Conservation (phyloP, 1,140 invertebrate species). For the Pseudomyrmex concolor region DNA sequence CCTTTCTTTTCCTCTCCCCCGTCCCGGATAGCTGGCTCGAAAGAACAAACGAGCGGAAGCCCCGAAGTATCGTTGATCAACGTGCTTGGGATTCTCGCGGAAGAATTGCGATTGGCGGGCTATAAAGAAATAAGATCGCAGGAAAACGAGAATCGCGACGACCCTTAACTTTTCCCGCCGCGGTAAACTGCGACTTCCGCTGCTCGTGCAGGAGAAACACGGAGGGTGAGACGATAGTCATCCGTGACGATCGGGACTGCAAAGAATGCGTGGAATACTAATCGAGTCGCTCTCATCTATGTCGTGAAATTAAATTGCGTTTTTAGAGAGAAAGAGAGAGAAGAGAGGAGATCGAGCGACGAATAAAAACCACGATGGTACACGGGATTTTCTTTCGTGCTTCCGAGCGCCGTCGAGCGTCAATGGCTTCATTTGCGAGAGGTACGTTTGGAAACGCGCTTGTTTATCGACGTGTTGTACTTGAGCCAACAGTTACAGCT, state of each 20-base stretch:
- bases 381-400: neutral
- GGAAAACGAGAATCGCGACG: neutral
- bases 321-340: slow-evolving; percentile 8
- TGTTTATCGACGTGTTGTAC: slow-evolving; percentile 42
- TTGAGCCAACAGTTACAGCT: slow-evolving; percentile 16
- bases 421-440: slow-evolving; percentile 55
- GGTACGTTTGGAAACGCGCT: slow-evolving; percentile 19
- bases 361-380: slow-evolving; percentile 15
- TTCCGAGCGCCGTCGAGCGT: neutral
- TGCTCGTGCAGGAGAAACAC: neutral
- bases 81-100: slow-evolving; percentile 33
- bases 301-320: slow-evolving; percentile 44
- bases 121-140: slow-evolving; percentile 21
- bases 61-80: slow-evolving; percentile 60
- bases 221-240: slow-evolving; percentile 17
- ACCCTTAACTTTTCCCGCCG: neutral
- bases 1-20: no score
- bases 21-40: neutral
- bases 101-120: slow-evolving; percentile 14
- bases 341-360: neutral
- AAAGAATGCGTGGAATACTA: slow-evolving; percentile 62
- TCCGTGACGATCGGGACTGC: slow-evolving; percentile 39
- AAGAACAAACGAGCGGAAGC: slow-evolving; percentile 57
- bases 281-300: slow-evolving; percentile 44
- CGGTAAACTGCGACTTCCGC: slow-evolving; percentile 53